These are phyloP conservation scores for Oscheius onirici DNA, from an alignment of 2,888 invertebrate genomes.

Conservation along the genomic window DNA sequence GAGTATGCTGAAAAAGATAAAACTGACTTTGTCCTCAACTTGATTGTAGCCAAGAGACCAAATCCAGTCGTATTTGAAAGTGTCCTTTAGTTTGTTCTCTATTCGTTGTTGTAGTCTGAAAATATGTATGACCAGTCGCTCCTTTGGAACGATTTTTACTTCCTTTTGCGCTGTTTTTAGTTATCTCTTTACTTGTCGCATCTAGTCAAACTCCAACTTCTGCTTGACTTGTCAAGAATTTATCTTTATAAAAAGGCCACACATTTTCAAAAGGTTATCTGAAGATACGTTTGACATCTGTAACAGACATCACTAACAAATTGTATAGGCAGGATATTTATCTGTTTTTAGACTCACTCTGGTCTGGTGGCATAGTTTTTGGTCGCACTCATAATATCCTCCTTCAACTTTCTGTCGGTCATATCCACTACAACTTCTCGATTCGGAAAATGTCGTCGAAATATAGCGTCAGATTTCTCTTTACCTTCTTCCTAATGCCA, in stretches of 20 bases:
- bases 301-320: neutral
- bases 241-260: too few species aligned
- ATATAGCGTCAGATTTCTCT: neutral
- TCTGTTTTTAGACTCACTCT: neutral
- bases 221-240: too few species aligned
- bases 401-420: constrained; percentile 5
- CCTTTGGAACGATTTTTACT: too few species aligned
- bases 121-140: too few species aligned
- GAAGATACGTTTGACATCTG: neutral
- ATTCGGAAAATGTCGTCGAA: constrained; percentile 7
- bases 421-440: neutral
- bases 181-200: too few species aligned
- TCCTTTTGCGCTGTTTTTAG: too few species aligned
- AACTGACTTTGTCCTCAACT: neutral
- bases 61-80: constrained; percentile 1
- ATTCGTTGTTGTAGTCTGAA: neutral
- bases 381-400: constrained; percentile 1
- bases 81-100: neutral
- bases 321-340: too few species aligned
- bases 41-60: neutral
- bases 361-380: constrained; percentile 1
- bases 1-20: neutral
- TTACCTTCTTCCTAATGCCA: constrained; percentile 6
- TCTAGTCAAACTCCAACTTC: too few species aligned
- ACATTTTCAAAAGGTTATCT: too few species aligned